These are phyloP conservation scores for Drosophila meridiana DNA, from an alignment of 2,888 invertebrate genomes.

Conservation along the genomic window DNA sequence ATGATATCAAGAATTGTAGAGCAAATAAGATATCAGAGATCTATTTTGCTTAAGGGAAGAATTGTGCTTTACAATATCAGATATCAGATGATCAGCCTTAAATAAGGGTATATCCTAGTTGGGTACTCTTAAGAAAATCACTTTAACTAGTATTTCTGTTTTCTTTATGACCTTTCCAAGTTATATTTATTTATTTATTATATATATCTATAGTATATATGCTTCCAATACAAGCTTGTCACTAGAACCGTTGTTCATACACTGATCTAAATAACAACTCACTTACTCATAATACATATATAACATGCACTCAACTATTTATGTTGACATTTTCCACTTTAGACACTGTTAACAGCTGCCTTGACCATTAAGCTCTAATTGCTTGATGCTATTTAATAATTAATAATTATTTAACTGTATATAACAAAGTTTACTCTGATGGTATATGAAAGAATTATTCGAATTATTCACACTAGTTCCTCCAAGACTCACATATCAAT, in stretches of 20 bases:
- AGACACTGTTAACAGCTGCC: background rate
- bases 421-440: background rate
- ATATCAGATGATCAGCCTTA: too few relatives aligned
- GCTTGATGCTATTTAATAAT: slow-evolving; percentile 2
- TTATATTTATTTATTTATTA: too few relatives aligned
- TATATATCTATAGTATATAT: too few relatives aligned
- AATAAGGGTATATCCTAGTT: too few relatives aligned
- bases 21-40: too few relatives aligned
- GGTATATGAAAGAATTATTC: background rate
- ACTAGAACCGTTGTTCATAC: background rate
- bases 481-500: slow-evolving; percentile 11
- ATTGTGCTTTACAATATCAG: too few relatives aligned
- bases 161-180: too few relatives aligned
- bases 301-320: background rate
- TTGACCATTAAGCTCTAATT: slow-evolving; percentile 3
- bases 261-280: background rate
- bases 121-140: too few relatives aligned
- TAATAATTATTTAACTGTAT: background rate
- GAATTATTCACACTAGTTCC: slow-evolving; percentile 21
- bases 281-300: background rate
- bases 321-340: background rate
- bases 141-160: background rate
- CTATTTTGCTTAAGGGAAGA: too few relatives aligned
- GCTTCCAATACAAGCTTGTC: background rate
- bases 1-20: too few relatives aligned